A percentile compares a stretch with the other conserved stretches of the same genome.
Evolutionary conservation across 2,113 vertebrate species (phyloP).

Genomic region (Rhinolophus sinicus): DNA sequence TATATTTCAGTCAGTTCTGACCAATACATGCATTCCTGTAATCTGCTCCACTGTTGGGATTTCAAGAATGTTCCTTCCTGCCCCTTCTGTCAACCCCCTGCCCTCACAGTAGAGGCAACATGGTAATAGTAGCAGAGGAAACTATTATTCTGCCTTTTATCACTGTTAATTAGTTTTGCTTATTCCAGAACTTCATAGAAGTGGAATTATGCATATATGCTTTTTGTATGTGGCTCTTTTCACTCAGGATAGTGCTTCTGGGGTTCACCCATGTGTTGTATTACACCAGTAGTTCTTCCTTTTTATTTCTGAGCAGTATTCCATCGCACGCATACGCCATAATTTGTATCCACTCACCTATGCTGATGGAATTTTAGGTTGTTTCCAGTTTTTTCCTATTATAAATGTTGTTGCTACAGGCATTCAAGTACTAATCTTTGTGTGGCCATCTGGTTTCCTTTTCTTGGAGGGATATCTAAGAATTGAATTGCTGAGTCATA

Average conservation of each 20-base stretch:
- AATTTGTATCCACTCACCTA: background rate
- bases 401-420: background rate
- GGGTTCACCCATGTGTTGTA: too few species aligned
- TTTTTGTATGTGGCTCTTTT: background rate
- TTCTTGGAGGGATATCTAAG: background rate
- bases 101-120: background rate
- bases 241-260: background rate
- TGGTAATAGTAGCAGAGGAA: background rate
- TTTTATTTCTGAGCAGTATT: background rate
- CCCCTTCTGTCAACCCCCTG: background rate
- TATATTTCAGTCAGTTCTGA: background rate
- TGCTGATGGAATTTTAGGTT: too few species aligned
- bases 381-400: background rate
- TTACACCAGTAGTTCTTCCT: background rate
- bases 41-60: background rate
- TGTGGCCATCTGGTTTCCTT: background rate
- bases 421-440: background rate
- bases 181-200: background rate
- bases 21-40: accelerated
- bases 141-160: background rate
- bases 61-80: background rate
- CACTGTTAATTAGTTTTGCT: background rate
- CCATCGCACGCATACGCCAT: accelerated
- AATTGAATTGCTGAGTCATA: background rate
- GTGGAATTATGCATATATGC: background rate